Evolutionary conservation across 2,888 invertebrate genomes (phyloP).

Genomic region (Hirtodrosophila alboralis): DNA sequence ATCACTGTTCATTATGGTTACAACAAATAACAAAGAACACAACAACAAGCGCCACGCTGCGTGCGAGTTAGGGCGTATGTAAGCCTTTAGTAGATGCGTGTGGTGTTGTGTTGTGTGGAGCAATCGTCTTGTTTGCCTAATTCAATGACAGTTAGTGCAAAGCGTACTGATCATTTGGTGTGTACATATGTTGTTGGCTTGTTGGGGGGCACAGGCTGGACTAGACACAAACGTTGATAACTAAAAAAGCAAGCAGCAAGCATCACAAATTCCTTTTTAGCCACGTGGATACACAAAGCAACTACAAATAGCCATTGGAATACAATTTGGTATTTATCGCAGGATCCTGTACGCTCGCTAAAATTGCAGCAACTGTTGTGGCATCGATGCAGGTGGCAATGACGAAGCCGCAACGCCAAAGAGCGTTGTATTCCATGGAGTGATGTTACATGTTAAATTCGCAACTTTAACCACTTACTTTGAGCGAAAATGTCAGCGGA

Average conservation of each 20-base stretch:
- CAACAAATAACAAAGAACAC: conserved; percentile 79
- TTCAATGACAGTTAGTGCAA: conserved; percentile 12
- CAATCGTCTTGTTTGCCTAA: conserved; percentile 2
- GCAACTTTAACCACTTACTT: conserved; percentile 87
- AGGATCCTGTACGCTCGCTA: conserved; percentile 51
- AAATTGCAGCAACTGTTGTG: conserved; percentile 11
- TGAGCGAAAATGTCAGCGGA: conserved; percentile 95
- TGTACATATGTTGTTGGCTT: conserved; percentile 23
- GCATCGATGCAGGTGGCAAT: conserved; percentile 9
- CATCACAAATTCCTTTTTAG: conserved; percentile 19
- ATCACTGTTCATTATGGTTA: conserved; percentile 76
- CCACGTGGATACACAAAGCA: conserved; percentile 24
- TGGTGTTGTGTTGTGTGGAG: conserved; percentile 3
- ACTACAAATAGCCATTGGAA: conserved; percentile 53
- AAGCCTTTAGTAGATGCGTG: conserved; percentile 30
- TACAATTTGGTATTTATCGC: conserved; percentile 37
- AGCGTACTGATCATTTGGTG: conserved; percentile 2
- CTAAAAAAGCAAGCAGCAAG: conserved; percentile 31
- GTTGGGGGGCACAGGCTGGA: conserved; percentile 34
- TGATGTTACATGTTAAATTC: conserved; percentile 22
- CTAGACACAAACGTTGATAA: conserved; percentile 61
- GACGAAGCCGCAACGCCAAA: conserved; percentile 17
- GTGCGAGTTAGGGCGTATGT: conserved; percentile 78
- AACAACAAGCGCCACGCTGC: conserved; percentile 82
- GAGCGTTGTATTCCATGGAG: conserved; percentile 77